These are phyloP conservation scores for Pantherophis guttatus DNA, from an alignment of 2,113 vertebrate species.

Conservation along the genomic window DNA sequence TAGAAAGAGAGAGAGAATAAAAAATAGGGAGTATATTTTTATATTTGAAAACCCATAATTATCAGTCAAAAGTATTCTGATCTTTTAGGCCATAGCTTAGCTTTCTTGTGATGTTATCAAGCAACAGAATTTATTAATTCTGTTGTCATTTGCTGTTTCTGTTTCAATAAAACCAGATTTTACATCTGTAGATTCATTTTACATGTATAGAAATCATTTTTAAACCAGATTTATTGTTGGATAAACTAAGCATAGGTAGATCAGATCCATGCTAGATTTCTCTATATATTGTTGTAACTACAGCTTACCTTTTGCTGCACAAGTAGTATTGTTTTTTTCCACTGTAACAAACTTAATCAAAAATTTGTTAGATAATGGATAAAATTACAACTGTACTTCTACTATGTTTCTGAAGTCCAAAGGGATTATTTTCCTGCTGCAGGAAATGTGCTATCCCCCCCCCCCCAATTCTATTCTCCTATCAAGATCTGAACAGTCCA, in stretches of 20 bases:
- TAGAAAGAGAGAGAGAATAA: conserved; percentile 15
- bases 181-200: conserved; percentile 38
- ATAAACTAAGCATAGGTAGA: conserved; percentile 22
- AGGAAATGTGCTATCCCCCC: background rate
- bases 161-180: conserved; percentile 53
- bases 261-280: conserved; percentile 33
- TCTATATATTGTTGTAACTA: conserved; percentile 15
- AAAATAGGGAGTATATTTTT: conserved; percentile 1
- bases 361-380: background rate
- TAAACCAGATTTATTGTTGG: conserved; percentile 35
- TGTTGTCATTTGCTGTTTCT: conserved; percentile 37
- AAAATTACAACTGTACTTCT: conserved; percentile 32
- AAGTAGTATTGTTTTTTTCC: background rate
- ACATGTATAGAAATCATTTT: conserved; percentile 31
- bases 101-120: conserved; percentile 52
- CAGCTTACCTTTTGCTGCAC: background rate
- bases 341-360: conserved; percentile 21
- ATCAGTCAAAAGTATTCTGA: conserved; percentile 52
- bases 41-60: conserved; percentile 49
- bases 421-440: conserved; percentile 2
- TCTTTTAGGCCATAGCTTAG: conserved; percentile 34
- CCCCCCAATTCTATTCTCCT: background rate
- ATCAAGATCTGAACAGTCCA: conserved; percentile 23
- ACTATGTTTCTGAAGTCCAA: conserved; percentile 5
- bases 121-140: conserved; percentile 59